Evolutionary conservation across 2,888 invertebrate species (phyloP), one percentile per base, ranked within the genome.

Genomic region (Diaphora mendica): DNA sequence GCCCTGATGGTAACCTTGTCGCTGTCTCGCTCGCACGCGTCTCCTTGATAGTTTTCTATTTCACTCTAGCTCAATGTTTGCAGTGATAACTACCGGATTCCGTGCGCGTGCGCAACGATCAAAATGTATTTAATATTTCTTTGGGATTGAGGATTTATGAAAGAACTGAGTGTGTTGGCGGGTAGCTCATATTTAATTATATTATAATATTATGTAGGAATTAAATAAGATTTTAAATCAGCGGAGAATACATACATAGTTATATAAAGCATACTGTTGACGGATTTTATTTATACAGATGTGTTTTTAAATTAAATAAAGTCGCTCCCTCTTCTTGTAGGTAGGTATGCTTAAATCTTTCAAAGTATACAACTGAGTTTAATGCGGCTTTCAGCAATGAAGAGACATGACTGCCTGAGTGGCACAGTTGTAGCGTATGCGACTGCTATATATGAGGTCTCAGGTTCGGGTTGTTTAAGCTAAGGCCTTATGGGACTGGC

Each of bases 1-100:
- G 90, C 95, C 94, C 87, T 95, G 94, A 91, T 86, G 84, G 85
- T 92, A 94, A 92, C 95, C 94, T 95, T 94, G 95, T 88, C 90
- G 79, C 82, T 76, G 78, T 92, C 94, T 87, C 91, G 86, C 86
- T 94, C 91, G 72, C 82, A 78, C 91, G 55, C 79, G 67, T 64
- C n/a, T 26, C 35, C 26, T 35, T 76, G 62, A 70, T 51, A 15
- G 65, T 85, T 83, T 73, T 81, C 80, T 78, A 79, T 94, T 93
- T 86, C 90, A 83, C 79, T 94, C 89, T 84, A 77, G 82, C 80
- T 80, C 84, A 81, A 76, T 81, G 79, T 78, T 85, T 85, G 87
- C 83, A 77, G 81, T 85, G 83, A 87, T 89, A 77, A 93, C 95
- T 94, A 91, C 94, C 94, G 94, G 93, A 94, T 94, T 94, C 94